Evolutionary conservation across 2,888 invertebrate species (phyloP).

Genomic region (Diadegma fenestrale): DNA sequence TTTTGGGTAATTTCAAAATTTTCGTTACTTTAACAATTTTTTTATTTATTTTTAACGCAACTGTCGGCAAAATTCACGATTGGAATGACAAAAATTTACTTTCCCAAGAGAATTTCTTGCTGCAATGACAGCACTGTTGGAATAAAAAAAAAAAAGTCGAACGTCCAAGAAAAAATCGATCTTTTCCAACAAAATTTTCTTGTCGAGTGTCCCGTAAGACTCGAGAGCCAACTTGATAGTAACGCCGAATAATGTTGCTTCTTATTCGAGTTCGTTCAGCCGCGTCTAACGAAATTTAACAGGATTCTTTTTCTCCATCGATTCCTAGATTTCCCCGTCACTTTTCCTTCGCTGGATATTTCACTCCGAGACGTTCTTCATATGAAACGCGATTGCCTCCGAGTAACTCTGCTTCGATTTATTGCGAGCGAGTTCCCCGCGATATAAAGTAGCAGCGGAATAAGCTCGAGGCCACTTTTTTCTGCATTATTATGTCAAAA

Average conservation of each 20-base stretch:
- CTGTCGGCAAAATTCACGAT: too few species aligned
- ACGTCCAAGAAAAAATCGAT: too few species aligned
- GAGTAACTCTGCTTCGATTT: conserved; percentile 17
- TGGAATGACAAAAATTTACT: too few species aligned
- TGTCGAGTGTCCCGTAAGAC: too few species aligned
- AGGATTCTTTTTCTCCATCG: conserved; percentile 38
- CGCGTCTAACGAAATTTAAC: conserved; percentile 34
- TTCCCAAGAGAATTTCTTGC: too few species aligned
- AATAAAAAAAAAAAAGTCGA: too few species aligned
- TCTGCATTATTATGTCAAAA: conserved; percentile 23
- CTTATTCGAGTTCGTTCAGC: not conserved
- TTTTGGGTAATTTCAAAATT: too few species aligned
- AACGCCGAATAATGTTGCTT: not conserved
- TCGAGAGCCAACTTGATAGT: not conserved
- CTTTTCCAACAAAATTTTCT: too few species aligned
- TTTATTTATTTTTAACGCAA: too few species aligned
- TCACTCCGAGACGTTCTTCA: conserved; percentile 4
- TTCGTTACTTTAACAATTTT: too few species aligned
- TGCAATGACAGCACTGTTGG: too few species aligned
- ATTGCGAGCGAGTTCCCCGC: not conserved
- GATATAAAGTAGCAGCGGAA: conserved; percentile 23
- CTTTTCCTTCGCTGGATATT: conserved; percentile 8
- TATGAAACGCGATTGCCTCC: conserved; percentile 31
- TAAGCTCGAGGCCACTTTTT: not conserved
- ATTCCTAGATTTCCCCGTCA: conserved; percentile 32